Conservation (phyloP, 2,113 vertebrate species). For the Vulpes ferrilata region DNA sequence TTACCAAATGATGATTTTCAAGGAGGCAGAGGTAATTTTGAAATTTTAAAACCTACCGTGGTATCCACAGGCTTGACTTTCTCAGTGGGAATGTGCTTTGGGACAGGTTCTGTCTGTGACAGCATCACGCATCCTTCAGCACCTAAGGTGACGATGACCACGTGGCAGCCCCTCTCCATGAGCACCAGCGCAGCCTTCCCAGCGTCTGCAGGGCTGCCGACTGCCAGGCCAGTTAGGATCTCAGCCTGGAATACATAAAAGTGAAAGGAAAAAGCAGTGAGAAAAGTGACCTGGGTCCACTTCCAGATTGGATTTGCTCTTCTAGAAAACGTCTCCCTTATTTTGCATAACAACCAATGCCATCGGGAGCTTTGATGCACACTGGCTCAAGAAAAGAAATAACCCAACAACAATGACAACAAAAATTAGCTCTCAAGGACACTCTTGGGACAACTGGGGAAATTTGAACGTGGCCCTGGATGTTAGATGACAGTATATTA, state of each 20-base stretch:
- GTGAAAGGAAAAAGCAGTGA: slow-evolving; percentile 12
- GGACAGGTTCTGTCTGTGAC: slow-evolving; percentile 86
- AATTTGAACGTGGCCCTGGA: background rate
- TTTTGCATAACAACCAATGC: background rate
- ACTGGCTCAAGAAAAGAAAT: background rate
- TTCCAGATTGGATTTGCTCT: background rate
- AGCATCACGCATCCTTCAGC: slow-evolving; percentile 94
- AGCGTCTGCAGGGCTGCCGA: slow-evolving; percentile 90
- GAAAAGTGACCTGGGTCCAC: background rate
- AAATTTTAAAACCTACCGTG: slow-evolving; percentile 91
- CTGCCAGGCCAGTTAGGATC: slow-evolving; percentile 91
- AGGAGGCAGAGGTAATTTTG: slow-evolving; percentile 69
- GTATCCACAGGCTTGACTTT: slow-evolving; percentile 93
- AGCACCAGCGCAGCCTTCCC: slow-evolving; percentile 88
- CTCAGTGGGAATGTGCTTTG: slow-evolving; percentile 90
- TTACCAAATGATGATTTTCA: slow-evolving; percentile 66
- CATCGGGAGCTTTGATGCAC: background rate
- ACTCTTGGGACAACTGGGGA: background rate
- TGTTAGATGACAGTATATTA: background rate
- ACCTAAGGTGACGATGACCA: slow-evolving; percentile 94
- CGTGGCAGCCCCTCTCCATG: slow-evolving; percentile 91
- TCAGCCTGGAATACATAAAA: slow-evolving; percentile 91
- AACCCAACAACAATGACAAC: background rate
- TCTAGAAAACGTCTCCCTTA: background rate
- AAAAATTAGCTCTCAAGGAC: background rate